A percentile compares a stretch with the other conserved stretches of the same genome.
These are phyloP conservation scores for Eristalinus sepulchralis DNA, from an alignment of 2,888 invertebrate species.

Conservation along the genomic window DNA sequence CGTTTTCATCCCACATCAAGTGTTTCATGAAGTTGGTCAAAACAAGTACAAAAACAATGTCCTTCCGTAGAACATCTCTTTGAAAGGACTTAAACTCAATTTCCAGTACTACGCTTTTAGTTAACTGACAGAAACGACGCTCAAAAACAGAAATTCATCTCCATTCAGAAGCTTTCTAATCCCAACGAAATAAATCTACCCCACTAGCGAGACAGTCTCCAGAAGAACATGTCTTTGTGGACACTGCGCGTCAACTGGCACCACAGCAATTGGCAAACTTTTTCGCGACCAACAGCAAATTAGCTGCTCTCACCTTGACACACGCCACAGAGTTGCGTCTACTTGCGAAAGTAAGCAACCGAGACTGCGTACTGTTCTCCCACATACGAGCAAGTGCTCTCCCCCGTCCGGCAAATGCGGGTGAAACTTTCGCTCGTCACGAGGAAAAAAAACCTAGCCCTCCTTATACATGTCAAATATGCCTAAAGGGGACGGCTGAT, in stretches of 20 bases:
- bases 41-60: too few relatives aligned
- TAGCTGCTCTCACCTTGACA: conserved; percentile 59
- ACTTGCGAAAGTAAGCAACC: conserved; percentile 63
- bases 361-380: conserved; percentile 60
- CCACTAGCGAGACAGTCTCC: not conserved
- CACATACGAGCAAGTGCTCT: conserved; percentile 34
- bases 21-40: too few relatives aligned
- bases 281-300: not conserved
- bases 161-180: too few relatives aligned
- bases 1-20: too few relatives aligned
- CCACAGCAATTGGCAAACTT: not conserved
- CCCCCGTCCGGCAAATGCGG: not conserved
- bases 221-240: not conserved
- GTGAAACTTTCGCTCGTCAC: conserved; percentile 9
- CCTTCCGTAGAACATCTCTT: too few relatives aligned
- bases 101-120: too few relatives aligned
- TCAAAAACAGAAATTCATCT: too few relatives aligned
- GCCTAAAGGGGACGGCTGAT: conserved; percentile 59
- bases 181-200: too few relatives aligned
- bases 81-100: too few relatives aligned
- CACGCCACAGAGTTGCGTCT: conserved; percentile 27
- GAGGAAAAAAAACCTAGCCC: conserved; percentile 51
- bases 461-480: conserved; percentile 54
- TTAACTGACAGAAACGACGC: too few relatives aligned
- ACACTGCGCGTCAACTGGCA: conserved; percentile 20